Conservation (phyloP, 1,140 invertebrate species). For the Hydropsyche tenuis region DNA sequence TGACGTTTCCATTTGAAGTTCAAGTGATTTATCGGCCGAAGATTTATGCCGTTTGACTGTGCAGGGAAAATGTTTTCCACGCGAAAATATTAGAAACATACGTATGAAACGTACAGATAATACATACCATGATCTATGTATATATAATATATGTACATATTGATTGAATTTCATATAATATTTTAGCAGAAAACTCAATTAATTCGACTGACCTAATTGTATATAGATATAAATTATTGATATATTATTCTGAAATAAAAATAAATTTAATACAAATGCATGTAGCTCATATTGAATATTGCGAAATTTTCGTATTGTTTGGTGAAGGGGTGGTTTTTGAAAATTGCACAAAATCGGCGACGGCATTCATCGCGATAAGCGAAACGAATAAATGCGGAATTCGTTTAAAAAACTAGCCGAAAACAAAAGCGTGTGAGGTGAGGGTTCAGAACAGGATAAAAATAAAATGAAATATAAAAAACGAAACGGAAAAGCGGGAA, state of each 20-base stretch:
- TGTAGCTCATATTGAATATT: too few species aligned
- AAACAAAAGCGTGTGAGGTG: neutral
- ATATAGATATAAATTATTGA: too few species aligned
- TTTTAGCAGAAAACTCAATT: too few species aligned
- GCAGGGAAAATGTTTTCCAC: constrained; percentile 31
- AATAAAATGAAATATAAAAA: constrained; percentile 15
- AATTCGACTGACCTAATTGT: too few species aligned
- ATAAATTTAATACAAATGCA: too few species aligned
- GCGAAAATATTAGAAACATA: too few species aligned
- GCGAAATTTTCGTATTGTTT: neutral
- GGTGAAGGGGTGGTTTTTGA: neutral
- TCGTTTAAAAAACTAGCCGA: constrained; percentile 34
- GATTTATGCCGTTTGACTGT: constrained; percentile 50
- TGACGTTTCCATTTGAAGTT: constrained; percentile 52
- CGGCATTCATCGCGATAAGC: constrained; percentile 37
- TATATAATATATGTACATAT: too few species aligned
- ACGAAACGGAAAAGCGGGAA: neutral
- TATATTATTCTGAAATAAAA: too few species aligned
- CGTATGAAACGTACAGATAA: neutral
- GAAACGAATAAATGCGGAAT: constrained; percentile 42
- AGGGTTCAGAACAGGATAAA: too few species aligned
- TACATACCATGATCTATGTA: too few species aligned
- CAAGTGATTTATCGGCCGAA: constrained; percentile 48
- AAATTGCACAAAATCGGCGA: neutral
- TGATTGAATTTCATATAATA: too few species aligned